Evolutionary conservation across 1,140 invertebrate species (phyloP).

Genomic region (Monochamus saltuarius): DNA sequence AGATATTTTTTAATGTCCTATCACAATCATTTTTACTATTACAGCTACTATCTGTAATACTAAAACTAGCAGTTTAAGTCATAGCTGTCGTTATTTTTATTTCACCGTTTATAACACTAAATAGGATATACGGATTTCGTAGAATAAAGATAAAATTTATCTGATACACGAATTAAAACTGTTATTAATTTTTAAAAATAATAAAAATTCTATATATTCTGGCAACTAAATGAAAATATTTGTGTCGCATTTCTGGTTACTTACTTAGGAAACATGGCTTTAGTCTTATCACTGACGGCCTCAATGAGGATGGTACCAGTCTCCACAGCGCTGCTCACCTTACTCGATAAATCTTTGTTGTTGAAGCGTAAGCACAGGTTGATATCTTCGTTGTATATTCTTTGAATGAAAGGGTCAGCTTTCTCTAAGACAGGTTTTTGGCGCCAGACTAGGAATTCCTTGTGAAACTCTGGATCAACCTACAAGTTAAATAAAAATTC

Average conservation of each 20-base stretch:
- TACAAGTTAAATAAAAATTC: slow-evolving; percentile 45
- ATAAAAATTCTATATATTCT: too few relatives aligned
- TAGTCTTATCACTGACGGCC: slow-evolving; percentile 70
- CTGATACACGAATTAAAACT: too few relatives aligned
- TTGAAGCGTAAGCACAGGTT: slow-evolving; percentile 73
- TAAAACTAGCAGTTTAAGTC: too few relatives aligned
- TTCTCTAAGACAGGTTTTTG: slow-evolving; percentile 64
- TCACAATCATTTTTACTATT: too few relatives aligned
- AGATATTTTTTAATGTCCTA: too few relatives aligned
- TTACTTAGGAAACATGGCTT: slow-evolving; percentile 68
- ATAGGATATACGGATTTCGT: too few relatives aligned
- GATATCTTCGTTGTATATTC: slow-evolving; percentile 77
- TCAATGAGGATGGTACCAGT: slow-evolving; percentile 76
- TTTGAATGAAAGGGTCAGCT: slow-evolving; percentile 62
- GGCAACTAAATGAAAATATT: too few relatives aligned
- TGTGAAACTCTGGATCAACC: slow-evolving; percentile 72
- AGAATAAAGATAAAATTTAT: too few relatives aligned
- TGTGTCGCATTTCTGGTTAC: slow-evolving; percentile 11
- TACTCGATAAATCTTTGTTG: slow-evolving; percentile 63
- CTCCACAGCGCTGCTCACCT: slow-evolving; percentile 67
- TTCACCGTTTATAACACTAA: too few relatives aligned
- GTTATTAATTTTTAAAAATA: too few relatives aligned
- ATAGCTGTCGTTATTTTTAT: too few relatives aligned
- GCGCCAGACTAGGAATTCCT: slow-evolving; percentile 74
- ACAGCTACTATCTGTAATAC: too few relatives aligned